Conservation (phyloP, 2,888 invertebrate species). For the Crioceris asparagi region DNA sequence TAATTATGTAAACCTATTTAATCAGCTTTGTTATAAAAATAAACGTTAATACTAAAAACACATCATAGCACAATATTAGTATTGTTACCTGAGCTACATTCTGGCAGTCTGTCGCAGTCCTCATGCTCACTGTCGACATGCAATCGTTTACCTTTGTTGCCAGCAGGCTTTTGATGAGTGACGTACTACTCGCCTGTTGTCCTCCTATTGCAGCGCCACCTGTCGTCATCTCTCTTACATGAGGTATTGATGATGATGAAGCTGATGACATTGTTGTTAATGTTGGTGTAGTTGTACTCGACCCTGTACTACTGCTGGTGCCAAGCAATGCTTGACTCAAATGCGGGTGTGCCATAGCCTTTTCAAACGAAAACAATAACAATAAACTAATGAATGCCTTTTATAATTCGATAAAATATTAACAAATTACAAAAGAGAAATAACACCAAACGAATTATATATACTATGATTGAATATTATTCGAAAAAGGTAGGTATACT, state of each 20-base stretch:
- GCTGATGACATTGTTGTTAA: conserved; percentile 11
- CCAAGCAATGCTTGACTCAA: conserved; percentile 49
- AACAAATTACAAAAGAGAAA: too few relatives aligned
- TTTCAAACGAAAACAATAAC: too few relatives aligned
- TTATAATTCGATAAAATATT: too few relatives aligned
- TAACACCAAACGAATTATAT: too few relatives aligned
- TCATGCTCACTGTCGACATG: conserved; percentile 38
- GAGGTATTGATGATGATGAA: conserved; percentile 4
- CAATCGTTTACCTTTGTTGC: conserved; percentile 81
- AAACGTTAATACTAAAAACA: too few relatives aligned
- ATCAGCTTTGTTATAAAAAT: too few relatives aligned
- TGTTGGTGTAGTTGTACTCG: conserved; percentile 20
- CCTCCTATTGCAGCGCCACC: conserved; percentile 31
- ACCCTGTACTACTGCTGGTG: conserved; percentile 23
- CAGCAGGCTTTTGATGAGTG: conserved; percentile 85
- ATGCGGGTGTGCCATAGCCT: conserved; percentile 51
- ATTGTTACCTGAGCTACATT: conserved; percentile 41
- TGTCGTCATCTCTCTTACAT: conserved; percentile 15
- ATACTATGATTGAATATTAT: too few relatives aligned
- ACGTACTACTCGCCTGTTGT: conserved; percentile 52
- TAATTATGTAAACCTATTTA: too few relatives aligned
- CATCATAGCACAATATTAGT: conserved; percentile 33
- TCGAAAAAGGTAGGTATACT: too few relatives aligned
- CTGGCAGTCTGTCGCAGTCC: conserved; percentile 43
- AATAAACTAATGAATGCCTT: too few relatives aligned